Base-by-base conservation (phyloP, 2,797 vertebrate species). In the Pelobates cultripes region DNA sequence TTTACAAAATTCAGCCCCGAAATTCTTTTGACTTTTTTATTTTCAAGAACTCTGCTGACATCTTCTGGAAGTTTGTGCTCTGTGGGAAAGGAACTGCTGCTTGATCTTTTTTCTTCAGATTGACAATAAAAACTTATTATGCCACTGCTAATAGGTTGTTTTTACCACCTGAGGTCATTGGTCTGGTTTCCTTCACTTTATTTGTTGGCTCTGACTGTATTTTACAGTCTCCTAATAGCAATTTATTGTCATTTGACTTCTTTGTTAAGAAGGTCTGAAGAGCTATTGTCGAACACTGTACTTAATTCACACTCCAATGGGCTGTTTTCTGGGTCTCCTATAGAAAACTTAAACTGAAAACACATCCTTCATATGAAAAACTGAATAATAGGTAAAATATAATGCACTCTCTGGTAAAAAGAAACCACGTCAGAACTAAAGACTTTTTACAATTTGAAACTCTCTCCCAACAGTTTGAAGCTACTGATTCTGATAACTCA, bases 281-380 rank as follows among this genome's bases (percentile, higher is more conserved):
- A 79, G 40, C 63, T 75, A 78, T 84, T 66, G 2, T 83, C 69
- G 44, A 81, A 85, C 77, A 63, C 40, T 6, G 70, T 64, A 43
- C 74, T 47, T 12, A 67, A 73, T 63, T 71, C 67, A 51, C 4
- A 66, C 80, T 82, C 71, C 64, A 0, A 47, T 1, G 3, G 0
- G 43, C 61, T 73, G 80, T 44, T 84, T 78, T 89, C 78, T 4
- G 71, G 15, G 43, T 84, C 87, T 70, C 89, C 89, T 67, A 91
- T 71, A 69, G 41, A 77, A 72, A 94, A 94, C 80, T 94, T 91
- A 89, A 94, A 92, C 0, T 75, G 89, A 83, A 94, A 92, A 71
- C 79, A 74, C 91, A 94, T 94, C 64, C 89, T 51, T 28, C 28
- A 28, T 28, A 2, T 28, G 28, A 28, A 28, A 28, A 28, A 28